Evolutionary conservation across 92 coral and sea anemone species (phyloP).

Genomic region (Blastomussa wellsi): DNA sequence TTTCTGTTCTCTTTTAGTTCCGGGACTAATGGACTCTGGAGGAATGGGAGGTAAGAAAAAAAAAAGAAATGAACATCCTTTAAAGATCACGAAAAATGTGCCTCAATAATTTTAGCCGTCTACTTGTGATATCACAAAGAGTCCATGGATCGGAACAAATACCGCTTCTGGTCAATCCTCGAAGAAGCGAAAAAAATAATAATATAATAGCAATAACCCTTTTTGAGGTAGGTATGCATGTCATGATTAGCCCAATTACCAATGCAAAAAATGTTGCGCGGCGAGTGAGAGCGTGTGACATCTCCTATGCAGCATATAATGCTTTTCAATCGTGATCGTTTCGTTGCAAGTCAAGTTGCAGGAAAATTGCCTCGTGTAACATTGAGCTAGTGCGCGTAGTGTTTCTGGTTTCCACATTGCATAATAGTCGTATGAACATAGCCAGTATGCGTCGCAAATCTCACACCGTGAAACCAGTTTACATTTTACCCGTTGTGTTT

Average conservation of each 20-base stretch:
- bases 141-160: too few relatives aligned
- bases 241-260: neutral
- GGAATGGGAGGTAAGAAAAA: conserved; percentile 49
- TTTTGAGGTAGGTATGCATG: too few relatives aligned
- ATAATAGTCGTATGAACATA: neutral
- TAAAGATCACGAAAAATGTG: neutral
- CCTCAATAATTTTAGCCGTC: too few relatives aligned
- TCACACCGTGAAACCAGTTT: neutral
- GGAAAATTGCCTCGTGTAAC: neutral
- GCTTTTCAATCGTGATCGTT: too few relatives aligned
- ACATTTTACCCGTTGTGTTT: neutral
- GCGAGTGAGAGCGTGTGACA: too few relatives aligned
- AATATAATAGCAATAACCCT: too few relatives aligned
- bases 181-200: neutral
- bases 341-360: too few relatives aligned
- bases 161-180: too few relatives aligned
- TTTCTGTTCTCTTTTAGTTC: conserved; percentile 55
- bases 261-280: too few relatives aligned
- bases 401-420: neutral
- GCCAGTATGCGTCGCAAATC: neutral
- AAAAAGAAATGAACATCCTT: neutral
- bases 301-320: too few relatives aligned
- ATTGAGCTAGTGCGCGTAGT: neutral
- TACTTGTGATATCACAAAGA: too few relatives aligned
- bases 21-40: conserved; percentile 81